These are phyloP conservation scores for Drosophila ananassae DNA, from an alignment of 1,140 invertebrate species.

Conservation along the genomic window DNA sequence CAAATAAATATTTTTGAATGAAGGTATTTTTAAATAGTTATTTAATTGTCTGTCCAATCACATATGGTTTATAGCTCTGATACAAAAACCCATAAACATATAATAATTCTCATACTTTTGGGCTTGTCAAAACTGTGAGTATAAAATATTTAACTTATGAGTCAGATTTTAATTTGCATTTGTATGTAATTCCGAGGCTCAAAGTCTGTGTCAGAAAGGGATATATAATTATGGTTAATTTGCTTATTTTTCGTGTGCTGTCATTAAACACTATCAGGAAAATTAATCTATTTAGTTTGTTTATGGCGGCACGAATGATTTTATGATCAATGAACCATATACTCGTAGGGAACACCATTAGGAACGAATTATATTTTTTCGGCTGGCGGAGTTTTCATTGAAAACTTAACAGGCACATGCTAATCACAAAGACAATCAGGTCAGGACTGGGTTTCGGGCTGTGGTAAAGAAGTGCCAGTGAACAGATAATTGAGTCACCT, in stretches of 20 bases:
- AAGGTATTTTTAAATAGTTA: neutral
- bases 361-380: neutral
- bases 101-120: neutral
- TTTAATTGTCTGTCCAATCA: neutral
- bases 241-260: neutral
- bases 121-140: neutral
- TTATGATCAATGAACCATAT: conserved; percentile 25
- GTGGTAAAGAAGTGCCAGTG: conserved; percentile 3
- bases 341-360: neutral
- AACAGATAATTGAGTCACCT: conserved; percentile 21
- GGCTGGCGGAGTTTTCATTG: conserved; percentile 6
- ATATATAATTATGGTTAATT: neutral
- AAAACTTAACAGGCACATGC: conserved; percentile 30
- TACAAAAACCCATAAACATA: neutral
- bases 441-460: neutral
- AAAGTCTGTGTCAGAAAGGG: neutral
- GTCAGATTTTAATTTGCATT: neutral
- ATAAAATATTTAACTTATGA: neutral
- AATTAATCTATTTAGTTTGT: conserved; percentile 6
- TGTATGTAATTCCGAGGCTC: neutral
- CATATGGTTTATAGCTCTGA: neutral
- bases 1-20: neutral
- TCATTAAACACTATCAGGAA: conserved; percentile 2
- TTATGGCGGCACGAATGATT: conserved; percentile 12
- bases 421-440: conserved; percentile 34